Base-by-base conservation (phyloP, 2,888 invertebrate species). In the Acleris sparsana region DNA sequence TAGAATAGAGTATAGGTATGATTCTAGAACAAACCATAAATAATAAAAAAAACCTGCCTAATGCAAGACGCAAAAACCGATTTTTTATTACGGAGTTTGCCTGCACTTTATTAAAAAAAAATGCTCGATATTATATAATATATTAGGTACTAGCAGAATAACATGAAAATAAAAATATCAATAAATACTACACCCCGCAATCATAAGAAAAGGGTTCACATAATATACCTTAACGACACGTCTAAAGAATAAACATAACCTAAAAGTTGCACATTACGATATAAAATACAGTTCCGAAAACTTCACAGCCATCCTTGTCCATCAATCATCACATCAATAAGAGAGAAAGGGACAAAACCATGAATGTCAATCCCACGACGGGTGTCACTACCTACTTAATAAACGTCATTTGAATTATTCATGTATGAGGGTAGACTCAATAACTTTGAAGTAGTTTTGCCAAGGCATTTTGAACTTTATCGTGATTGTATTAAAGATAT, bases 371-470 rank as follows among this genome's bases (percentile, higher is more conserved):
- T 44, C 25, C 29, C 17, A 18, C 29, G 58, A 33, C 56, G 64
- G 57, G 56, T 60, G 63, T 70, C 69, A 61, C 61, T 66, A 62
- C 63, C 80, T 83, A 86, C 88, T 89, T 92, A 92, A 89, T 90
- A 90, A 89, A 86, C 85, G 84, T 77, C 81, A 83, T 80, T 81
- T 92, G 92, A 91, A 92, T 92, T 83, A 92, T 91, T 92, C 91
- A 92, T 92, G 83, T 77, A 76, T 73, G 85, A 81, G 86, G 89
- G 88, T 85, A 87, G 82, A 83, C 80, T 82, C 84, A 88, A 85
- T 85, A 84, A 87, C 79, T 82, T 78, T 44, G 18, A n/a, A 7
- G 29, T 44, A 55, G 58, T 67, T 62, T 65, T 63, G 60, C 49
- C 69, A 60, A 46, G 48, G 44, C 53, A 85, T 72, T 83, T 77